phyloP scores from a whole-genome alignment of 2,113 vertebrate species.

The Python bivittatus region DNA sequence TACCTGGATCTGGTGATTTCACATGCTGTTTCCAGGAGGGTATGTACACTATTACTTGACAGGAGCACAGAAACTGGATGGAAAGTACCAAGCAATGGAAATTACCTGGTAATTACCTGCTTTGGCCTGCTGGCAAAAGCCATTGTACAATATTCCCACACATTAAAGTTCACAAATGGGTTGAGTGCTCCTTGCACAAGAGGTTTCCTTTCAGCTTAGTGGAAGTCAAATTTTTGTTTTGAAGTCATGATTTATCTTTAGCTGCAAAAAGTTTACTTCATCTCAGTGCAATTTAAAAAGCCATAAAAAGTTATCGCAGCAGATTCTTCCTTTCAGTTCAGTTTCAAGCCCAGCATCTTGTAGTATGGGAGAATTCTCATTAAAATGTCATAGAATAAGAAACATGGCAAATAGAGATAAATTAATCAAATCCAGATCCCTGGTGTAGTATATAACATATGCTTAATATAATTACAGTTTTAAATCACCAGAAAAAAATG shows the following conservation, averaged over 20 bases:
- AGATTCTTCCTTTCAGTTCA: background rate
- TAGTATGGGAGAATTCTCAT: background rate
- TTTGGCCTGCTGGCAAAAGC: background rate
- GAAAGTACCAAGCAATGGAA: background rate
- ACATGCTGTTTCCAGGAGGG: background rate
- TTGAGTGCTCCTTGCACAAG: background rate
- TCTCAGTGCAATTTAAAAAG: background rate
- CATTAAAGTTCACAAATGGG: background rate
- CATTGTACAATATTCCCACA: background rate
- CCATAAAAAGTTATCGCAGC: background rate
- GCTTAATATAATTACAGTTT: background rate
- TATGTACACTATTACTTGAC: background rate
- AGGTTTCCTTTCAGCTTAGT: background rate
- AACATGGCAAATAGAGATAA: constrained; percentile 18
- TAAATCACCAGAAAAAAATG: constrained; percentile 7
- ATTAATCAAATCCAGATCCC: background rate
- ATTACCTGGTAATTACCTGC: background rate
- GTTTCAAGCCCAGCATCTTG: background rate
- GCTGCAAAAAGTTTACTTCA: background rate
- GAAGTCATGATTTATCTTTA: background rate
- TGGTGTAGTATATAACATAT: constrained; percentile 9
- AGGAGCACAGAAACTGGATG: background rate
- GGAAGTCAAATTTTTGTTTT: background rate
- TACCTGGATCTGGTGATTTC: background rate
- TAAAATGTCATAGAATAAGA: constrained; percentile 9